Conservation (phyloP, 2,797 vertebrate species). For the Hemibagrus guttatus region DNA sequence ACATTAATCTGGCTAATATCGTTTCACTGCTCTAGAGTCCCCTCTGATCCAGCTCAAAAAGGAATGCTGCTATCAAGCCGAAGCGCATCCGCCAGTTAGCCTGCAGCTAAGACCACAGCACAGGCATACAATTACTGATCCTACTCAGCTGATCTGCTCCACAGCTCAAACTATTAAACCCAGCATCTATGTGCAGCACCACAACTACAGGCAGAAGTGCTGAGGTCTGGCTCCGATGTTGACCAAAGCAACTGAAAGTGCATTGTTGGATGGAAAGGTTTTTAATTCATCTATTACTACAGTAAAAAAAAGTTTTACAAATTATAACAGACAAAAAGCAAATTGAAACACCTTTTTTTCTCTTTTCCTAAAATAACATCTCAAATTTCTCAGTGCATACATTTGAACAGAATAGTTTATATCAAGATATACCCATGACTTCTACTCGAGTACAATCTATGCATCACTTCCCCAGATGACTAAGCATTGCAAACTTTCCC, state of each 20-base stretch:
- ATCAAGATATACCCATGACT: slow-evolving; percentile 4
- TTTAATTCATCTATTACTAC: slow-evolving; percentile 17
- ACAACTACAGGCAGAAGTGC: slow-evolving; percentile 21
- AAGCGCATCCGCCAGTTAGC: slow-evolving; percentile 37
- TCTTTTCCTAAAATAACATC: slow-evolving; percentile 2
- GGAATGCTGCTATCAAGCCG: slow-evolving; percentile 35
- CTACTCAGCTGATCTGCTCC: slow-evolving; percentile 30
- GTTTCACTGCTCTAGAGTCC: slow-evolving; percentile 40
- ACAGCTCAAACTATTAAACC: slow-evolving; percentile 30
- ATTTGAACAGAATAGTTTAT: background rate
- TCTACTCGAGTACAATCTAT: slow-evolving; percentile 41
- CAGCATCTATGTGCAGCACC: slow-evolving; percentile 17
- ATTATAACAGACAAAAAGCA: background rate
- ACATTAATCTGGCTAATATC: slow-evolving; percentile 49
- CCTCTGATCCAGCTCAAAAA: slow-evolving; percentile 48
- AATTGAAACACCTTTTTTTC: background rate
- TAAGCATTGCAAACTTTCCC: slow-evolving; percentile 45
- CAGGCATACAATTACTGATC: slow-evolving; percentile 41
- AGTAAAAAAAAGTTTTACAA: background rate
- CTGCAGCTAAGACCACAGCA: slow-evolving; percentile 41
- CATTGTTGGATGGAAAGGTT: slow-evolving; percentile 10
- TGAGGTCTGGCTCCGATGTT: background rate
- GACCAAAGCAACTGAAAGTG: slow-evolving; percentile 28
- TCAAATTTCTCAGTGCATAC: slow-evolving; percentile 1
- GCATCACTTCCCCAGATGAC: slow-evolving; percentile 47